These are phyloP conservation scores for Lates japonicus DNA, from an alignment of 2,797 vertebrate genomes.

Conservation along the genomic window DNA sequence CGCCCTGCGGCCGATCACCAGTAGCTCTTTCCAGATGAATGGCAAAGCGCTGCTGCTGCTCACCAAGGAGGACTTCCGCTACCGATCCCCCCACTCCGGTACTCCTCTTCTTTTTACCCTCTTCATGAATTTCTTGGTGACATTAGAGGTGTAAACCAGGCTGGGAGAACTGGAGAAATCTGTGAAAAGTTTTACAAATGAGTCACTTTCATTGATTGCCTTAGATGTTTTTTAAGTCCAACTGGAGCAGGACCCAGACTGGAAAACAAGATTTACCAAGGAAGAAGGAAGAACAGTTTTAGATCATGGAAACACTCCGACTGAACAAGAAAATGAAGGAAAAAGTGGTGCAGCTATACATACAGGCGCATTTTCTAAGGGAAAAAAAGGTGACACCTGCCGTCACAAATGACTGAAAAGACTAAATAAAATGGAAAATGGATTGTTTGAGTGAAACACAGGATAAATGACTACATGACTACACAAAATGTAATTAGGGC, in stretches of 20 bases:
- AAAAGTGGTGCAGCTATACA: constrained; percentile 3
- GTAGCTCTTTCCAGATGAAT: constrained; percentile 97
- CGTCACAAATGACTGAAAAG: background rate
- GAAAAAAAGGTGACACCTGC: background rate
- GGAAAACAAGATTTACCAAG: constrained; percentile 32
- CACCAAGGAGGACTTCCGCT: constrained; percentile 99
- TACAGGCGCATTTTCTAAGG: background rate
- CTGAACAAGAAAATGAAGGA: constrained; percentile 2
- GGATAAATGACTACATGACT: background rate
- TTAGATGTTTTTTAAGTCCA: background rate
- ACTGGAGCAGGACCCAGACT: constrained; percentile 29
- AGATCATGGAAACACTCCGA: constrained; percentile 36
- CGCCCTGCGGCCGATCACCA: constrained; percentile 93
- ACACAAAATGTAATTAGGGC: background rate
- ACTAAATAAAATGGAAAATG: background rate
- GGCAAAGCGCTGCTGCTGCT: constrained; percentile 97
- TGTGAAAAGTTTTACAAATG: constrained; percentile 34
- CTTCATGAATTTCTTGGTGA: accelerated
- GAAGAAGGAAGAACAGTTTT: background rate
- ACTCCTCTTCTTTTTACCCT: constrained; percentile 37
- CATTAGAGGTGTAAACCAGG: background rate
- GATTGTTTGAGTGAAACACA: too few species aligned
- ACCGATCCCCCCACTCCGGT: constrained; percentile 97
- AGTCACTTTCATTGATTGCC: constrained; percentile 39
- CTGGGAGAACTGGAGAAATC: constrained; percentile 5